A percentile compares a stretch with the other conserved stretches of the same genome.
Evolutionary conservation across 1,140 invertebrate species (phyloP).

Genomic region (Zophobas atratus): DNA sequence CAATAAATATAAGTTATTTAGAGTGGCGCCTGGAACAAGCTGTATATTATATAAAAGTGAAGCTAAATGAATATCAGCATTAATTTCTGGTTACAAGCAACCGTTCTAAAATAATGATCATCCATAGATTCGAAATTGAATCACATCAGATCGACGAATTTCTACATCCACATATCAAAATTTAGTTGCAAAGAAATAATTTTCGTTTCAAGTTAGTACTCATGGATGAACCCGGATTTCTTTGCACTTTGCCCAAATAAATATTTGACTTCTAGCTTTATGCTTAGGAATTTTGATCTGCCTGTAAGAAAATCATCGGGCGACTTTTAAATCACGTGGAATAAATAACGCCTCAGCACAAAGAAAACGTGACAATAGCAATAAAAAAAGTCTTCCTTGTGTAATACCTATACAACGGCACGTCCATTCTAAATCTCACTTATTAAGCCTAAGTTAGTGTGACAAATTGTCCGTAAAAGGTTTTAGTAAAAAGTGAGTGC

Average conservation of each 20-base stretch:
- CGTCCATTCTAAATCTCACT: slow-evolving; percentile 36
- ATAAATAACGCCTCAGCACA: slow-evolving; percentile 37
- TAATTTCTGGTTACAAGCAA: no score
- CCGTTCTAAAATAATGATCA: no score
- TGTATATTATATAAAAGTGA: no score
- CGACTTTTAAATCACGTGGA: slow-evolving; percentile 32
- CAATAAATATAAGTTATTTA: no score
- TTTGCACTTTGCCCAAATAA: not conserved
- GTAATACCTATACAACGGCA: not conserved
- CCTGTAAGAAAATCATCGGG: slow-evolving; percentile 36
- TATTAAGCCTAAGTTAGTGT: slow-evolving; percentile 34
- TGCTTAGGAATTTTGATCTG: slow-evolving; percentile 36
- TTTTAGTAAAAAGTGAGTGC: not conserved
- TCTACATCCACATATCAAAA: no score
- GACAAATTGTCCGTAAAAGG: slow-evolving; percentile 24
- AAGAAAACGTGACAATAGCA: slow-evolving; percentile 34
- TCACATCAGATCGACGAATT: no score
- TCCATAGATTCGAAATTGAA: no score
- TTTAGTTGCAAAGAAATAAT: no score
- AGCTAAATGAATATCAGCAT: no score
- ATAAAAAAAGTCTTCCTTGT: slow-evolving; percentile 21
- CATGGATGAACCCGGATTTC: no score
- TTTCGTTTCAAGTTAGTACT: no score
- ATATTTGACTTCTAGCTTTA: not conserved
- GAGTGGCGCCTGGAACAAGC: no score